Base-by-base conservation (phyloP, 2,113 vertebrate species). In the Oryzias celebensis region DNA sequence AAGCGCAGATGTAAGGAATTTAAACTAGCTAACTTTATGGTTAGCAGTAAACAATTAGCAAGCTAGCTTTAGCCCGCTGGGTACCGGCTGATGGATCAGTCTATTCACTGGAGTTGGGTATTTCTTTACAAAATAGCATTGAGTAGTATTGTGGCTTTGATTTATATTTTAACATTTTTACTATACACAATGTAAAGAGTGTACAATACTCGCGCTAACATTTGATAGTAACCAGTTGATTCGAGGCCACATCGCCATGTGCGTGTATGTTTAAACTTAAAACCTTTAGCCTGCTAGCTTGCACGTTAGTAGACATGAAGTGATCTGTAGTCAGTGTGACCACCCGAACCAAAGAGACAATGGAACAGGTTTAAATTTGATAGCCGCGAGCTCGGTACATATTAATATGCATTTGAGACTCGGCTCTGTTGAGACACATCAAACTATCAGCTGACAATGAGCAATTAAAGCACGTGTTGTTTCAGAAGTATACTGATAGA, bases 41-140 rank as follows among this genome's bases (percentile, higher is more conserved):
- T 77, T 77, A 82, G 75, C 76, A n/a, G 18, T 79, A 81, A 83
- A 87, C 67, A 56, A 31, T 53, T 81, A 83, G 84, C 78, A 26
- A n/a, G n/a, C 31, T 71, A 53, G 50, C 52, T 1, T 75, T 62
- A 44, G 49, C 36, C 36, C 36, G 36, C 36, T 53, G 51, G 16
- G 8, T 28, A 69, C 67, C 58, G 45, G 59, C 57, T 78, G 17
- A 48, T 66, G 73, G 63, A 74, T 71, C 52, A 58, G 79, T 74
- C 76, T 83, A 75, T 73, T 71, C 44, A 55, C 74, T 85, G 83
- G 56, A 68, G 15, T 10, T 36, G 16, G 15, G 44, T 31, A 46
- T 36, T 36, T 12, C 3, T 36, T 12, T 36, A 10, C 16, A 10
- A 2, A 10, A 53, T 13, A n/a, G 31, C 24, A 43, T 46, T 52